phyloP scores from a whole-genome alignment of 2,797 vertebrate genomes.

The Cryptoblepharus egeriae region DNA sequence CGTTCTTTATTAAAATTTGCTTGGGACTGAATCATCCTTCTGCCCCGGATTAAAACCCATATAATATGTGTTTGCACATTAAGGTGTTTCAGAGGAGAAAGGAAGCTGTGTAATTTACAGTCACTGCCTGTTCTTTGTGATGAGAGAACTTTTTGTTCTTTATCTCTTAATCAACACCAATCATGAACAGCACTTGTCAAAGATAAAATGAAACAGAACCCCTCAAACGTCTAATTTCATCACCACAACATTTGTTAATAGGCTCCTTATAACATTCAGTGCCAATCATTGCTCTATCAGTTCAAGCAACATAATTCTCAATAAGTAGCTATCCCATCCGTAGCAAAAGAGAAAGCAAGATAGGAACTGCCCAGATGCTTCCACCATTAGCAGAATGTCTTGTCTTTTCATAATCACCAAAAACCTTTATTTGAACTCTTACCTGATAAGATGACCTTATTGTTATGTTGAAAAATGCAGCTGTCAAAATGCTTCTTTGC shows the following conservation, averaged over 20 bases:
- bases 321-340: neutral
- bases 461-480: too few relatives aligned
- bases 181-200: too few relatives aligned
- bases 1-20: neutral
- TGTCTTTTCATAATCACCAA: neutral
- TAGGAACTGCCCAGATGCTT: neutral
- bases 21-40: neutral
- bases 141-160: neutral
- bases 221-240: neutral
- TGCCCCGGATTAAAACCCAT: neutral
- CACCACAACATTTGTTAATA: neutral
- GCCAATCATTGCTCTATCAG: neutral
- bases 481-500: too few relatives aligned
- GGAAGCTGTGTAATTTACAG: slow-evolving; percentile 2
- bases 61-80: too few relatives aligned
- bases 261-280: neutral
- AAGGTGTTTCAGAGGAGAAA: neutral
- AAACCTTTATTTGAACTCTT: too few relatives aligned
- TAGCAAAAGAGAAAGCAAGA: neutral
- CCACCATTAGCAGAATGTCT: too few relatives aligned
- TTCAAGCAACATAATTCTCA: neutral
- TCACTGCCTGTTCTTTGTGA: neutral
- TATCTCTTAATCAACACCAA: neutral
- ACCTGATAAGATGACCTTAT: too few relatives aligned
- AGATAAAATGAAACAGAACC: neutral